Percentiles rank a stretch among this genome's conserved stretches.
phyloP scores from a whole-genome alignment of 2,888 invertebrate genomes.

The Ormyrus nitidulus region DNA sequence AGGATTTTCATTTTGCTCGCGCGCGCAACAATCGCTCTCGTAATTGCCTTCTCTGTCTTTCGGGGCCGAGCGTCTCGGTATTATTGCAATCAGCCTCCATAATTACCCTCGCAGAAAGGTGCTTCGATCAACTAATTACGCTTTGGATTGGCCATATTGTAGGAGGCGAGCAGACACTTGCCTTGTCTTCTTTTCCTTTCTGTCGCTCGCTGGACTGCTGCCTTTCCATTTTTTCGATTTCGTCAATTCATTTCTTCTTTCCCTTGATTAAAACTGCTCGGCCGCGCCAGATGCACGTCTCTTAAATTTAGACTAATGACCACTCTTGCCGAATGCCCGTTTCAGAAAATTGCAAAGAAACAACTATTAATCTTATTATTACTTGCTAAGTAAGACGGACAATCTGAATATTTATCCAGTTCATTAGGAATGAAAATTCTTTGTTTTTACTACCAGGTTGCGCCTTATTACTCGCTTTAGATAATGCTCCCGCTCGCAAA shows the following conservation, averaged over 20 bases:
- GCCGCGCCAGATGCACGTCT: constrained; percentile 13
- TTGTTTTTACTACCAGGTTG: background rate
- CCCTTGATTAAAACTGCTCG: constrained; percentile 24
- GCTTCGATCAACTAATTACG: constrained; percentile 49
- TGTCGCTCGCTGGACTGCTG: too few relatives aligned
- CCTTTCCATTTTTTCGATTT: background rate
- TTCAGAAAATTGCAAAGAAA: background rate
- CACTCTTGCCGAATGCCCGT: constrained; percentile 6
- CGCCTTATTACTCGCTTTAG: background rate
- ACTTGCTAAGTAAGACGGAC: background rate
- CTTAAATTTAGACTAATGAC: constrained; percentile 35
- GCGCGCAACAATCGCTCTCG: constrained; percentile 37
- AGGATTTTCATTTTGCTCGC: constrained; percentile 27
- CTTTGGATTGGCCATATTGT: constrained; percentile 25
- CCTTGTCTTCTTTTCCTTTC: too few relatives aligned
- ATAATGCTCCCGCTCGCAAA: too few relatives aligned
- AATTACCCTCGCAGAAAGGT: constrained; percentile 31
- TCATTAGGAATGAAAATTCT: background rate
- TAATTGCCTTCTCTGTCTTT: constrained; percentile 49
- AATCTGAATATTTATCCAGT: background rate
- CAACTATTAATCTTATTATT: constrained; percentile 19
- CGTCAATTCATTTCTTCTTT: constrained; percentile 19
- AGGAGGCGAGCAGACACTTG: too few relatives aligned
- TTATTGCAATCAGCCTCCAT: constrained; percentile 49
- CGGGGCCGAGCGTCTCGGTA: constrained; percentile 4